A percentile compares a stretch with the other conserved stretches of the same genome.
Conservation (phyloP, 30 jellyfish, hydroid and myxozoan species). For the Chironex yamaguchii region DNA sequence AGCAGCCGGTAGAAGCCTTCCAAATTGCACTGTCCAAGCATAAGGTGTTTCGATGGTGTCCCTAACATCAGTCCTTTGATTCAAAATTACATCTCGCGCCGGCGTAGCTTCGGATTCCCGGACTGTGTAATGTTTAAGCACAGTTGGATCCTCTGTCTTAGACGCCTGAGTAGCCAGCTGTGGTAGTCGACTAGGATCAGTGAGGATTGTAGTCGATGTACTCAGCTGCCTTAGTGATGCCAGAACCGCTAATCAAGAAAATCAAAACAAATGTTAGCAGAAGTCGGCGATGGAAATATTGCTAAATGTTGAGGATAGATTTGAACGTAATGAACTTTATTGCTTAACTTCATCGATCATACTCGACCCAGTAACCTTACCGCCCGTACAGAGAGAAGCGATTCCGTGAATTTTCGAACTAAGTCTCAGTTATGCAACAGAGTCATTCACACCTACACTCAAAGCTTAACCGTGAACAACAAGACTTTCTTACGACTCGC, state of each 20-base stretch:
- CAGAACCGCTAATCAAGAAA: constrained; percentile 38
- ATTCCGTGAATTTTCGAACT: too few relatives aligned
- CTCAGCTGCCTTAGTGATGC: constrained; percentile 58
- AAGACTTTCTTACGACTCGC: too few relatives aligned
- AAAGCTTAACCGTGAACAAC: too few relatives aligned
- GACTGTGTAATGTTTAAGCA: background rate
- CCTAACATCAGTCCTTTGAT: background rate
- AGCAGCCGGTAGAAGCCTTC: background rate
- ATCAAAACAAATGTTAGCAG: background rate
- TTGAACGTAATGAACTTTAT: too few relatives aligned
- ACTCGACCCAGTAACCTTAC: too few relatives aligned
- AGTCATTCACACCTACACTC: too few relatives aligned
- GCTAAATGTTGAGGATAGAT: too few relatives aligned
- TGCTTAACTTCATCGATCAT: too few relatives aligned
- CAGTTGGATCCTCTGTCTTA: constrained; percentile 52
- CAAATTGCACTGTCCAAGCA: background rate
- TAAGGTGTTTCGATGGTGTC: background rate
- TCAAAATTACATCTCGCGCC: background rate
- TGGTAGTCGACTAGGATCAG: constrained; percentile 42
- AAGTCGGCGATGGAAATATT: too few relatives aligned
- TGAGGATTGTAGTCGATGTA: constrained; percentile 57
- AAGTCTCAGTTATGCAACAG: too few relatives aligned
- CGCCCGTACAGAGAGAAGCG: too few relatives aligned
- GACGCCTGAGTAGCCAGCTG: constrained; percentile 38
- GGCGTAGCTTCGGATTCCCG: background rate